These are phyloP conservation scores for Halesus radiatus DNA, from an alignment of 1,140 invertebrate species.

Conservation along the genomic window DNA sequence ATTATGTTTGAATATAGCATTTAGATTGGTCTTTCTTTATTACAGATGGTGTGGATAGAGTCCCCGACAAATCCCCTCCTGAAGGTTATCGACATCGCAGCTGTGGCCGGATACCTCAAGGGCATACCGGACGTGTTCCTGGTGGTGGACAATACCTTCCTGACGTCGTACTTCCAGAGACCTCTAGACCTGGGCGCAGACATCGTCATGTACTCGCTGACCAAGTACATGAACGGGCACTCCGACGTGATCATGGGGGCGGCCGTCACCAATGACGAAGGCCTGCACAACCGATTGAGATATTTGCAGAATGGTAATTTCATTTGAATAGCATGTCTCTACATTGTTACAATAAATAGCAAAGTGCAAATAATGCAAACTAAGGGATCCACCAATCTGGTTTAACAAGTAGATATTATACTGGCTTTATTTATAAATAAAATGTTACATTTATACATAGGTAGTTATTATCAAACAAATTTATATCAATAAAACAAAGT, in stretches of 20 bases:
- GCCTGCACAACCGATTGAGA: conserved; percentile 79
- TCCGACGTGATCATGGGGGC: conserved; percentile 98
- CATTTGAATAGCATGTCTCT: no score
- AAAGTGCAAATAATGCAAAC: no score
- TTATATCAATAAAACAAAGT: no score
- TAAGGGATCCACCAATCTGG: no score
- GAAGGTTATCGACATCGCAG: conserved; percentile 91
- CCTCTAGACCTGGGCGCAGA: conserved; percentile 94
- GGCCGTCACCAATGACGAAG: conserved; percentile 81
- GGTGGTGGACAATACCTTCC: conserved; percentile 97
- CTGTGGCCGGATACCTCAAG: conserved; percentile 77
- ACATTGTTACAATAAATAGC: no score
- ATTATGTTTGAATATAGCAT: no score
- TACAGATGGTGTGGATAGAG: conserved; percentile 95
- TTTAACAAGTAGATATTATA: no score
- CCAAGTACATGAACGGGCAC: conserved; percentile 99
- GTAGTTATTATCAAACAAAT: no score
- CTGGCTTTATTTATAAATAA: no score
- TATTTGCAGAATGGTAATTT: conserved; percentile 91
- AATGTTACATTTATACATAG: no score
- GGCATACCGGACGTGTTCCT: conserved; percentile 80
- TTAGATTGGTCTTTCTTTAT: conserved; percentile 23
- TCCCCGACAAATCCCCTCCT: conserved; percentile 97
- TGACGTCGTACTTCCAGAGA: conserved; percentile 95
- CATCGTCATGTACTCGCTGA: conserved; percentile 92